Base-by-base conservation (phyloP, 64 coral and sea anemone species). In the Stichodactyla mertensii region DNA sequence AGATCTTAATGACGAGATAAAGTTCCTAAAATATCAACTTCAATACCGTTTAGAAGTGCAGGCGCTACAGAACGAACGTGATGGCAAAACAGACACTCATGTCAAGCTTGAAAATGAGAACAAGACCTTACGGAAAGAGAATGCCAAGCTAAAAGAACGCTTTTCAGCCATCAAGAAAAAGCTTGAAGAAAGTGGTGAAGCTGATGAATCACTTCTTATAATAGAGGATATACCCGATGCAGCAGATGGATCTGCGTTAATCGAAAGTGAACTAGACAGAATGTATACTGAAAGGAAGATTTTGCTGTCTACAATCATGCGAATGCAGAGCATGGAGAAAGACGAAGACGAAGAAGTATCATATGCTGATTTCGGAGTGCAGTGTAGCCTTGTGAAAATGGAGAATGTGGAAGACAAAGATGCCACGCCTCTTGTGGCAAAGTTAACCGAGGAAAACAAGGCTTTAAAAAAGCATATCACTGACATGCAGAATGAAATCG, bases 11-110 rank as follows among this genome's bases (percentile, higher is more conserved):
- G 89, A 95, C 56, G 97, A 99, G 60, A 87, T 93, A 14, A 86
- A 92, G 27, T 95, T 95, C 51, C 85, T 99, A n/a, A 99, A 87
- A 31, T 88, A 84, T 26, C 95, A 98, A 55, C 89, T 98, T 6
- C 90, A 92, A 54, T 95, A 95, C 70, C 85, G 93, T 15, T 77
- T 87, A 52, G 89, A 95, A 26, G 89, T 95, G 1, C 87, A 95
- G 24, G 23, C 90, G 52, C 51, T 95, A 57, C 93, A 95, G 58
- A 23, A 51, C 61, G 69, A 36, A 16, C 67, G 79, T 31, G 85
- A 57, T 6, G 13, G 10, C 51, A 57, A 85, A 52, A 0, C 56
- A 19, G 83, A 85, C 8, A 1, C 83, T 20, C 51, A 82, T 57
- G 55, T 58, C 19, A 90, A 90, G 52, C 62, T 92, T 16, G 89